Conservation (phyloP, 2,797 vertebrate genomes). For the Cebuella pygmaea region DNA sequence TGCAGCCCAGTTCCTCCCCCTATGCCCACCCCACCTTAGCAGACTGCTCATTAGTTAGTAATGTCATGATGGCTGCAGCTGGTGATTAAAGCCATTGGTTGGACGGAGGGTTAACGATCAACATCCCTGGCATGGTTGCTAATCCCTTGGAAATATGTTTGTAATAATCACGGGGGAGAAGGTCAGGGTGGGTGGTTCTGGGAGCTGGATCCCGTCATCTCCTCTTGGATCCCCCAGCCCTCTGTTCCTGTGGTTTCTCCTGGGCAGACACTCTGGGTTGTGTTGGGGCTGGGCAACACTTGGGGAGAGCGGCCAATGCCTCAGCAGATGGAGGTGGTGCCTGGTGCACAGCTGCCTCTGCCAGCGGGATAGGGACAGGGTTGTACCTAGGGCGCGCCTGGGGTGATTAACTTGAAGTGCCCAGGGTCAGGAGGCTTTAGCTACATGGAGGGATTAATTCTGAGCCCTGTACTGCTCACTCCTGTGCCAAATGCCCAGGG, state of each 20-base stretch:
- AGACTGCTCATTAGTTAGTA: slow-evolving; percentile 11
- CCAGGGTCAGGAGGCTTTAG: slow-evolving; percentile 48
- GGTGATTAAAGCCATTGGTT: slow-evolving; percentile 62
- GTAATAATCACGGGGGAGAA: slow-evolving; percentile 65
- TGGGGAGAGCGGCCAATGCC: not conserved
- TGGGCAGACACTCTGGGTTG: not conserved
- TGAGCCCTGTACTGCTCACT: slow-evolving; percentile 1
- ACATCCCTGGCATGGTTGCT: slow-evolving; percentile 61
- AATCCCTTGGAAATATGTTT: slow-evolving; percentile 73
- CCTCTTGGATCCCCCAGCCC: not conserved
- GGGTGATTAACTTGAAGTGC: not conserved
- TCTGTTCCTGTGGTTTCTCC: not conserved
- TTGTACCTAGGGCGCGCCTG: slow-evolving; percentile 52
- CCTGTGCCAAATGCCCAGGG: not conserved
- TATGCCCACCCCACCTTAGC: not conserved
- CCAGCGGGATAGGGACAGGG: not conserved
- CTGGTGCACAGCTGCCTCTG: slow-evolving; percentile 37
- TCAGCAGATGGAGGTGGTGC: not conserved
- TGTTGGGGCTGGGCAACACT: not conserved
- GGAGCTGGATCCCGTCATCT: slow-evolving; percentile 21
- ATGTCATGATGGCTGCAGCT: slow-evolving; percentile 31
- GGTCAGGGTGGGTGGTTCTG: slow-evolving; percentile 69
- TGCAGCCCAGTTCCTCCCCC: not conserved
- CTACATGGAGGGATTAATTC: slow-evolving; percentile 56
- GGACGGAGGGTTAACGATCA: slow-evolving; percentile 27